These are phyloP conservation scores for Crioceris asparagi DNA, from an alignment of 2,888 invertebrate genomes.

Conservation along the genomic window DNA sequence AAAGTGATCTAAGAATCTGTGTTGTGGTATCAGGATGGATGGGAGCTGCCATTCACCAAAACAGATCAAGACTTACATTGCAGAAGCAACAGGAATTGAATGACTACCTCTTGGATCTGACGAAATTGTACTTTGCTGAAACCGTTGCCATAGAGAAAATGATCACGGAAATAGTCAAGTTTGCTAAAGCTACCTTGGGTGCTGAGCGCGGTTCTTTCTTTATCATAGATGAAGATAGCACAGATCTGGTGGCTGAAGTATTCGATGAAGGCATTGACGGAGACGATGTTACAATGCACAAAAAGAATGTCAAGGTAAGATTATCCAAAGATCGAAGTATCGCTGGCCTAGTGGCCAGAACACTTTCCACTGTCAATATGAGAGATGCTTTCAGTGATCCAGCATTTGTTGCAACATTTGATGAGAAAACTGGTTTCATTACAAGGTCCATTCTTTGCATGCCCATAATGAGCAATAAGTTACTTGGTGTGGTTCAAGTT, in stretches of 20 bases:
- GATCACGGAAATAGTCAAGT: constrained; percentile 50
- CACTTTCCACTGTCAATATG: constrained; percentile 42
- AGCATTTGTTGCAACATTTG: constrained; percentile 44
- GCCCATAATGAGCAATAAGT: constrained; percentile 40
- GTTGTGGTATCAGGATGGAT: constrained; percentile 37
- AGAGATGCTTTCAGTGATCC: constrained; percentile 46
- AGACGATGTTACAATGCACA: constrained; percentile 36
- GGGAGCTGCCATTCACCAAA: constrained; percentile 38
- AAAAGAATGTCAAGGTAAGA: constrained; percentile 43
- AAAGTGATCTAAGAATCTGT: constrained; percentile 32
- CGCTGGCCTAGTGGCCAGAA: constrained; percentile 43
- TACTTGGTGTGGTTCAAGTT: constrained; percentile 46
- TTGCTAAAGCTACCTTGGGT: constrained; percentile 46
- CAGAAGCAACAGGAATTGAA: constrained; percentile 37
- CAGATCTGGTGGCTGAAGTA: constrained; percentile 43
- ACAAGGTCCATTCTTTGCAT: constrained; percentile 45
- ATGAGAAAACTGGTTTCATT: constrained; percentile 45
- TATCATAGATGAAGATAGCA: constrained; percentile 42
- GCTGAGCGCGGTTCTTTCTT: constrained; percentile 49
- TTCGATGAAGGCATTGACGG: constrained; percentile 47
- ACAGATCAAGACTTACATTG: constrained; percentile 31
- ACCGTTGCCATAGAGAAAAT: constrained; percentile 46
- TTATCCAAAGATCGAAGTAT: constrained; percentile 42
- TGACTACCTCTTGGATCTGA: constrained; percentile 34
- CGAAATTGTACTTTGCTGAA: constrained; percentile 45